Conservation (phyloP, 2,113 vertebrate species). For the Cyprinodon variegatus region DNA sequence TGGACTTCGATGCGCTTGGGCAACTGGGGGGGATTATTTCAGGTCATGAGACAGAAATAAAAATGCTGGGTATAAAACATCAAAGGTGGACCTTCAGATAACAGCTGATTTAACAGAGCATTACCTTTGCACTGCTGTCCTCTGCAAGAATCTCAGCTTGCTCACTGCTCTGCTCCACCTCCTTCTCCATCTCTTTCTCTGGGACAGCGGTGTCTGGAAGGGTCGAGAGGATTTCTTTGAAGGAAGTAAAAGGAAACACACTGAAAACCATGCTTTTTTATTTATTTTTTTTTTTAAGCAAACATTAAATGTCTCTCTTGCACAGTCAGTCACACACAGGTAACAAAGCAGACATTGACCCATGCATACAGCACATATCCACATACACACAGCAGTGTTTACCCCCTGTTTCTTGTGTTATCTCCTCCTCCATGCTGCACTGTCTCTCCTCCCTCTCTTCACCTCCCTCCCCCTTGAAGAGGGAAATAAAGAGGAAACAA, state of each 20-base stretch:
- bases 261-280: neutral
- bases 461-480: conserved; percentile 79
- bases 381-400: conserved; percentile 37
- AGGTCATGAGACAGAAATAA: conserved; percentile 14
- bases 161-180: conserved; percentile 52
- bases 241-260: neutral
- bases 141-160: conserved; percentile 45
- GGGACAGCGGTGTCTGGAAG: conserved; percentile 53
- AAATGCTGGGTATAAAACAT: neutral
- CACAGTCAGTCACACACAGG: conserved; percentile 23
- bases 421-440: conserved; percentile 70
- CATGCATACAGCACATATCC: conserved; percentile 13
- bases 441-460: conserved; percentile 83
- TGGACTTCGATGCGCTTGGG: conserved; percentile 82
- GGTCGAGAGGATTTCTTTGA: conserved; percentile 20
- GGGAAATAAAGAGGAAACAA: conserved; percentile 18
- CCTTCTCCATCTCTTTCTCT: conserved; percentile 55
- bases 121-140: conserved; percentile 55
- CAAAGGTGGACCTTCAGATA: conserved; percentile 3
- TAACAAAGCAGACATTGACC: conserved; percentile 29
- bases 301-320: conserved; percentile 19
- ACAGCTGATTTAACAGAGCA: neutral
- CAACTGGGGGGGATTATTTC: conserved; percentile 52
- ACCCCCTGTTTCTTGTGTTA: conserved; percentile 70
- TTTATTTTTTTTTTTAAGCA: neutral